These are phyloP conservation scores for Plagodis dolabraria DNA, from an alignment of 2,888 invertebrate genomes.

Conservation along the genomic window DNA sequence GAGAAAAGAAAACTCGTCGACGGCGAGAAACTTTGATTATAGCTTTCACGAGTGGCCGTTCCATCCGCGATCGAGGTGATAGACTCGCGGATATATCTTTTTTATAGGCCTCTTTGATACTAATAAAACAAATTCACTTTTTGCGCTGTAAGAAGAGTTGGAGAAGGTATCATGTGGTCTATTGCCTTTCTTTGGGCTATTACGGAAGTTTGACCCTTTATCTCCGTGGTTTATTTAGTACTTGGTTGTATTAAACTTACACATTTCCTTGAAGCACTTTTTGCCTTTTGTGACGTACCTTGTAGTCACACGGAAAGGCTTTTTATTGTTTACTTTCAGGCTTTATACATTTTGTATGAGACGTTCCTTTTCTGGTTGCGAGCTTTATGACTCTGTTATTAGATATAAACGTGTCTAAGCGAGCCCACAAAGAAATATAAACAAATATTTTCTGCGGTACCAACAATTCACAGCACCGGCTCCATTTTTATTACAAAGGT, in stretches of 20 bases:
- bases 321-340: slow-evolving; percentile 63
- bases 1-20: slow-evolving; percentile 81
- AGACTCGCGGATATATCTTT: slow-evolving; percentile 77
- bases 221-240: slow-evolving; percentile 55
- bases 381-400: slow-evolving; percentile 68
- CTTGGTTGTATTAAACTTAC: slow-evolving; percentile 54
- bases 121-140: slow-evolving; percentile 83
- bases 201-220: slow-evolving; percentile 70
- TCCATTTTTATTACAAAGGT: slow-evolving; percentile 40
- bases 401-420: slow-evolving; percentile 56
- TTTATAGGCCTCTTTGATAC: slow-evolving; percentile 80
- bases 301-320: slow-evolving; percentile 53
- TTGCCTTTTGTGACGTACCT: slow-evolving; percentile 49
- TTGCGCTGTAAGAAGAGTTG: slow-evolving; percentile 64
- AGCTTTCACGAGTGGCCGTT: slow-evolving; percentile 80
- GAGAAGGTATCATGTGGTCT: slow-evolving; percentile 69
- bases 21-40: slow-evolving; percentile 83
- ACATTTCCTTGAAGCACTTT: slow-evolving; percentile 56
- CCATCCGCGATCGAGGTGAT: slow-evolving; percentile 77
- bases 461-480: slow-evolving; percentile 28
- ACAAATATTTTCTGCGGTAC: slow-evolving; percentile 41
- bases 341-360: slow-evolving; percentile 65
- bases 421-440: slow-evolving; percentile 51
- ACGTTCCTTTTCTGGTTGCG: slow-evolving; percentile 57
- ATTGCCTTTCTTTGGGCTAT: slow-evolving; percentile 63